Base-by-base conservation (phyloP, 2,113 vertebrate genomes). In the Myxocyprinus asiaticus region DNA sequence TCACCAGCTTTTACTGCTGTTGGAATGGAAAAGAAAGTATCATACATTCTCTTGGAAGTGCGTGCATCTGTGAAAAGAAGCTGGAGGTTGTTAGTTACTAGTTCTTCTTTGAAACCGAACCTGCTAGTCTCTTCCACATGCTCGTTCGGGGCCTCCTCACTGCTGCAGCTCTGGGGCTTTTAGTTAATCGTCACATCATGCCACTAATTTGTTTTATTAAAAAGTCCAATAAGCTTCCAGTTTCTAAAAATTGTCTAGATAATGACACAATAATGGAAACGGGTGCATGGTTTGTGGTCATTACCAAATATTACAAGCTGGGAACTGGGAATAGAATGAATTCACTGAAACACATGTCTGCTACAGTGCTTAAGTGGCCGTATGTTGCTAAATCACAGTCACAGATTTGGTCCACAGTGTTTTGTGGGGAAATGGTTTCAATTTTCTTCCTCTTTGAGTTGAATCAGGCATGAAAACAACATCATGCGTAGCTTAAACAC, bases 181-280 rank as follows among this genome's bases (percentile, higher is more conserved):
- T 82, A 81, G 79, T 77, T 68, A 55, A 83, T 75, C 61, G 43
- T 77, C 58, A 78, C 70, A 58, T 67, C 81, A 84, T 84, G 79
- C 83, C 77, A 88, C 84, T 85, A 76, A 86, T 87, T 87, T 85
- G 75, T 85, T 85, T 88, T 80, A 89, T 90, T 86, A 89, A 86
- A 87, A 91, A 89, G 85, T 56, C 7, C 55, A 72, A 61, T 80
- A 81, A 80, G 78, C 69, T 61, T 67, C 17, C 75, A 71, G 42
- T 55, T 72, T 85, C 85, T 87, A 85, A 87, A 90, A 88, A 89
- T 83, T 85, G 82, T 78, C 61, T 53, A 73, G 71, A 74, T 79
- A 81, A 85, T 83, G 85, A 84, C 76, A 70, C 81, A 77, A 81
- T 87, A 81, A 76, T 85, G 58, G 45, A 82, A 82, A 53, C 14